A percentile compares a stretch with the other conserved stretches of the same genome.
Evolutionary conservation across 2,113 vertebrate genomes (phyloP).

Genomic region (Electrona antarctica): DNA sequence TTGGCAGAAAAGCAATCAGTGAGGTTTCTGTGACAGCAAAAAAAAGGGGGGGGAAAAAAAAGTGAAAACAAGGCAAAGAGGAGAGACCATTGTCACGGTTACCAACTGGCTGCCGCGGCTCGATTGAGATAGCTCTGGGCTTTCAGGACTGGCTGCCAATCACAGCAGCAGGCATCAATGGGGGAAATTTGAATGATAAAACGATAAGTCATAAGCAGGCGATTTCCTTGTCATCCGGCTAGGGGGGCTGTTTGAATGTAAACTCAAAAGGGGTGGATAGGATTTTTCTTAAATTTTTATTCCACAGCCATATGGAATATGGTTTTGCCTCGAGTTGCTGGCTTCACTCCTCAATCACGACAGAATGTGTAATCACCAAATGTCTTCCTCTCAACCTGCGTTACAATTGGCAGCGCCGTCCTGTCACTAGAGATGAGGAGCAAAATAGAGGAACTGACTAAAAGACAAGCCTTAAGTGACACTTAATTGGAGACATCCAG

Average conservation of each 20-base stretch:
- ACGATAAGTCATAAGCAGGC: conserved; percentile 71
- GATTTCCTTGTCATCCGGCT: conserved; percentile 69
- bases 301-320: conserved; percentile 68
- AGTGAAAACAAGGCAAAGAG: conserved; percentile 68
- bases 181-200: conserved; percentile 75
- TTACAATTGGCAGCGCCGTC: conserved; percentile 68
- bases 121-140: conserved; percentile 69
- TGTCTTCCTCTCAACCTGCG: conserved; percentile 71
- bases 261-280: conserved; percentile 51
- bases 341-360: conserved; percentile 72
- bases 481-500: conserved; percentile 77
- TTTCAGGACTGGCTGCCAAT: conserved; percentile 70
- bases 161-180: conserved; percentile 65
- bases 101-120: conserved; percentile 71
- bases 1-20: conserved; percentile 68
- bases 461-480: conserved; percentile 78
- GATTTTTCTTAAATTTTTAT: conserved; percentile 23
- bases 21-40: conserved; percentile 71
- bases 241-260: conserved; percentile 57
- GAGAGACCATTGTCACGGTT: conserved; percentile 72
- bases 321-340: conserved; percentile 58
- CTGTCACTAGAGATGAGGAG: conserved; percentile 69
- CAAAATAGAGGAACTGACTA: conserved; percentile 70
- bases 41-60: conserved; percentile 11
- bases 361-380: conserved; percentile 74